phyloP scores from a whole-genome alignment of 2,888 invertebrate genomes.

The Meteorus colon region DNA sequence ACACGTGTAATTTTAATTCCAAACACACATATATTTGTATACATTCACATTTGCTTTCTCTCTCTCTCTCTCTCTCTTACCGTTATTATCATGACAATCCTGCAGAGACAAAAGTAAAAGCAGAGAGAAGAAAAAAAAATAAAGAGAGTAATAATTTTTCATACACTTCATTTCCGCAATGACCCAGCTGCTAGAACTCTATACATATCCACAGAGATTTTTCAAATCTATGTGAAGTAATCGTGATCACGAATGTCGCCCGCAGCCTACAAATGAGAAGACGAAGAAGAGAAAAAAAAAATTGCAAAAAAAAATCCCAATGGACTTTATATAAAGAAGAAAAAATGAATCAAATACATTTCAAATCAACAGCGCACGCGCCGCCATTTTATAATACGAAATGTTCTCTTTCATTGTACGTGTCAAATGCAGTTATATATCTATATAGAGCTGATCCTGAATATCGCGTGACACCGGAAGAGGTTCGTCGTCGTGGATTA shows the following conservation, averaged over 20 bases:
- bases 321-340: neutral
- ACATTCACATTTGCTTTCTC: neutral
- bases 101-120: neutral
- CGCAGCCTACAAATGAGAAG: slow-evolving; percentile 21
- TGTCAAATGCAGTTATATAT: slow-evolving; percentile 4
- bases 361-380: slow-evolving; percentile 17
- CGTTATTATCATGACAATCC: slow-evolving; percentile 2
- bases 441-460: slow-evolving; percentile 28
- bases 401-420: slow-evolving; percentile 14
- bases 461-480: slow-evolving; percentile 46
- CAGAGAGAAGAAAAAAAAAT: neutral
- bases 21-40: neutral
- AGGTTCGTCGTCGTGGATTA: slow-evolving; percentile 27
- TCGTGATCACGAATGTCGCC: slow-evolving; percentile 36
- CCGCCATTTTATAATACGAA: slow-evolving; percentile 23
- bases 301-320: slow-evolving; percentile 13
- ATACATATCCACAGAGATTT: slow-evolving; percentile 1
- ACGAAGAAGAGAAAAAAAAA: slow-evolving; percentile 14
- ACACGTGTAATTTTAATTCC: slow-evolving; percentile 36
- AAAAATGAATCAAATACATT: slow-evolving; percentile 40
- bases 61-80: neutral
- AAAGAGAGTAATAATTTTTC: neutral
- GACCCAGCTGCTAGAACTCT: neutral
- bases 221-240: slow-evolving; percentile 17
- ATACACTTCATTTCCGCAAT: slow-evolving; percentile 6